Evolutionary conservation across 1,140 invertebrate genomes (phyloP), one percentile per base, ranked within the genome.

Genomic region (Thaumatotibia leucotreta): DNA sequence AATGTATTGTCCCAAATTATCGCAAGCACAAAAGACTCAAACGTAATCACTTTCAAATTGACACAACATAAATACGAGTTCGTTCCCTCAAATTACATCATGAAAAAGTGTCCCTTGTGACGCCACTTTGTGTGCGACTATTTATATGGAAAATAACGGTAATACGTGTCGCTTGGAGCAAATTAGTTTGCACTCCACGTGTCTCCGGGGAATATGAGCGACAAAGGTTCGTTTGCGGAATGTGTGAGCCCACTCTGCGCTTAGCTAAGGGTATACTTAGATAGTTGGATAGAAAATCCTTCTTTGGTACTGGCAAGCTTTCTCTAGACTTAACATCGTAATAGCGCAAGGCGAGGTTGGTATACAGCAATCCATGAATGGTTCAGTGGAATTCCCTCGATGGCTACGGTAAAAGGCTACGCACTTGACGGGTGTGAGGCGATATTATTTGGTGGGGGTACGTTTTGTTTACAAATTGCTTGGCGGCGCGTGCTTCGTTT

Each of bases 401-500:
- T 66, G 73, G 69, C 76, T 72, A 70, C 71, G 65, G 72, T 79
- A 75, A 77, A 86, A 74, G 71, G 76, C 67, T 77, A 74, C 70
- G 70, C 64, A 79, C 66, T 72, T 64, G 66, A 65, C 69, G 58
- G 72, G 68, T 67, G 69, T 65, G 66, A 65, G 67, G 71, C 76
- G 70, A 82, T 83, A 83, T 84, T 76, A 82, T 83, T 84, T 74
- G 72, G 69, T 63, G 69, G 73, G 76, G 77, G 74, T 84, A 75
- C 73, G 79, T 82, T 84, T 87, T 85, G 82, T 83, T 77, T 86
- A 82, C 80, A 87, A 87, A 87, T 87, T 86, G 79, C 70, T 76
- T 69, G 70, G 66, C 67, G 76, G 80, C 74, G 77, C 83, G 82
- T 83, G 82, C 71, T 69, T 70, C 68, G 61, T 14, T 63, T 66